Evolutionary conservation across 2,797 vertebrate genomes (phyloP).

Genomic region (Cuniculus paca): DNA sequence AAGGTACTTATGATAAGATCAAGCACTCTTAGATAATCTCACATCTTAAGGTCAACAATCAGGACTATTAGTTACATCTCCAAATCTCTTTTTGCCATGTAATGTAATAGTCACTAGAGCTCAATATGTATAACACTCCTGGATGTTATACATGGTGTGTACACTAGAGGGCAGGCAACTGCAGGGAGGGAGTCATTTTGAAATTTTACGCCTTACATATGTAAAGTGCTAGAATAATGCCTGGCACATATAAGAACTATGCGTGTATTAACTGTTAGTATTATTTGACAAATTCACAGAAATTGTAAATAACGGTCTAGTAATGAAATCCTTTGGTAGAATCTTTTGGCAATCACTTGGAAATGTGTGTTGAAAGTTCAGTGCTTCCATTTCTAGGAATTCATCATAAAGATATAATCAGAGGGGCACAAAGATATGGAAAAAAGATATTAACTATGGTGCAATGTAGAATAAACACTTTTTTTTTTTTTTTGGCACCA

Average conservation of each 20-base stretch:
- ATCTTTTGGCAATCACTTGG: neutral
- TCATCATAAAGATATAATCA: conserved; percentile 6
- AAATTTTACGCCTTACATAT: neutral
- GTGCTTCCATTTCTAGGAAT: conserved; percentile 13
- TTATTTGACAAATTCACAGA: conserved; percentile 15
- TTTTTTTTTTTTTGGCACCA: no score
- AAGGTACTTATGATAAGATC: neutral
- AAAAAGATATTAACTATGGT: conserved; percentile 2
- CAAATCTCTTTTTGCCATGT: conserved; percentile 19
- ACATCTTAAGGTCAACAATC: neutral
- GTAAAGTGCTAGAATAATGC: neutral
- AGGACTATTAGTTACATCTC: neutral
- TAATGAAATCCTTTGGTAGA: conserved; percentile 17
- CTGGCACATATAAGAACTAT: neutral
- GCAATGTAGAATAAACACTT: conserved; percentile 5
- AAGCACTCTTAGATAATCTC: neutral
- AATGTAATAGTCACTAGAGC: neutral
- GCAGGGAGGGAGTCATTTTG: neutral
- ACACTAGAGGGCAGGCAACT: neutral
- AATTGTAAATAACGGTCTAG: neutral
- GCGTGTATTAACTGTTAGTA: neutral
- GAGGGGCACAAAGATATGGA: neutral
- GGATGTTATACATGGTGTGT: neutral
- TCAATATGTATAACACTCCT: neutral
- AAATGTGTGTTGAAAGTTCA: neutral